Evolutionary conservation across 2,888 invertebrate species (phyloP).

Genomic region (Augiades crinisus): DNA sequence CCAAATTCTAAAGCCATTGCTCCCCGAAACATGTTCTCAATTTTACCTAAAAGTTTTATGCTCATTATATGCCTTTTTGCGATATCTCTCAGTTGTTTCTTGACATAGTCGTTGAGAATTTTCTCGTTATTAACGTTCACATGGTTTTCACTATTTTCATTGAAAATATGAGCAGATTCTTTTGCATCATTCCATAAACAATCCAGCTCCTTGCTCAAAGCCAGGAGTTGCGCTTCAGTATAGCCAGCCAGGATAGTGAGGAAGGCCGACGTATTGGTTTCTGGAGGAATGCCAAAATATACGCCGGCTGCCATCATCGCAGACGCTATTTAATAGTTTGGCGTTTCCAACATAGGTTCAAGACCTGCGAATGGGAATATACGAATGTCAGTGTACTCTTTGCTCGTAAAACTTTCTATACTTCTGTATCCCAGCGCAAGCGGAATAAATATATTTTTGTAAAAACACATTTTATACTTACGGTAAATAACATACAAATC

Average conservation of each 20-base stretch:
- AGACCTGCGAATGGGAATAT: no score
- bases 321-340: slow-evolving; percentile 47
- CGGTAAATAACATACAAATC: slow-evolving; percentile 45
- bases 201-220: slow-evolving; percentile 44
- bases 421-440: no score
- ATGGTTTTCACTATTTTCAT: not conserved
- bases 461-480: no score
- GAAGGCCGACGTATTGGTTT: slow-evolving; percentile 43
- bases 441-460: no score
- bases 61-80: slow-evolving; percentile 1
- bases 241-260: slow-evolving; percentile 46
- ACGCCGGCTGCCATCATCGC: slow-evolving; percentile 33
- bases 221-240: slow-evolving; percentile 48
- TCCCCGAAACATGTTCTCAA: slow-evolving; percentile 38
- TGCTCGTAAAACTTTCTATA: no score
- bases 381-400: no score
- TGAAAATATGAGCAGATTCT: not conserved
- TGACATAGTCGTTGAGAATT: not conserved
- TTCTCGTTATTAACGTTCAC: not conserved
- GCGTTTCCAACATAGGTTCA: slow-evolving; percentile 47
- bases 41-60: not conserved
- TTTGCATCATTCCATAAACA: slow-evolving; percentile 44
- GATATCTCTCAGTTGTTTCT: slow-evolving; percentile 4
- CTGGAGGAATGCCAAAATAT: slow-evolving; percentile 37
- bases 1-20: slow-evolving; percentile 40